These are phyloP conservation scores for Drosophila repletoides DNA, from an alignment of 1,140 invertebrate species.

Conservation along the genomic window DNA sequence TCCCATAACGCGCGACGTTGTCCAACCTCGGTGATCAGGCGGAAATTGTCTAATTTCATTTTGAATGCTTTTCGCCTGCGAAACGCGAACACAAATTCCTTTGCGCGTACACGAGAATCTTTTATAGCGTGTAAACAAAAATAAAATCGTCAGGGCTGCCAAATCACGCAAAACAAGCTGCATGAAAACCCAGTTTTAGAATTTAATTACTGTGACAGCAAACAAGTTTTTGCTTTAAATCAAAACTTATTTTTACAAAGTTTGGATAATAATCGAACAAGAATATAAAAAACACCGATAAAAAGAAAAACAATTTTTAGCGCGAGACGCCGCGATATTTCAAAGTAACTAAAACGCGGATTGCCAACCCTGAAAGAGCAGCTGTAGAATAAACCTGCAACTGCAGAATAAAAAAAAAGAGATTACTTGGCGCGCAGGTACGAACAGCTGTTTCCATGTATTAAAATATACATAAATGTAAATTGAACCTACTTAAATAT, in stretches of 20 bases:
- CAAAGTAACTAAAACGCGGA: background rate
- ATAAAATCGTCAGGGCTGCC: background rate
- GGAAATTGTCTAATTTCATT: slow-evolving; percentile 61
- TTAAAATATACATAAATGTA: too few species aligned
- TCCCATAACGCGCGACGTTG: slow-evolving; percentile 57
- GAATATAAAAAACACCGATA: background rate
- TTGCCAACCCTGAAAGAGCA: slow-evolving; percentile 13
- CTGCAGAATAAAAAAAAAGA: too few species aligned
- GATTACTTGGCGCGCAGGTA: too few species aligned
- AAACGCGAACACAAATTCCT: background rate
- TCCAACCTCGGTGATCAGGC: slow-evolving; percentile 48
- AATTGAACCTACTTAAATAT: too few species aligned
- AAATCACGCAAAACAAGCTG: background rate
- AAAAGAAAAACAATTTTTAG: background rate
- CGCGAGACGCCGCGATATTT: background rate
- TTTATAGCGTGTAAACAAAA: slow-evolving; percentile 50
- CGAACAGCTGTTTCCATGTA: too few species aligned
- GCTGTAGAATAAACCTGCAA: slow-evolving; percentile 18
- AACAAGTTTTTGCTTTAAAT: too few species aligned
- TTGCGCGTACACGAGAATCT: background rate
- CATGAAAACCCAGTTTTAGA: background rate
- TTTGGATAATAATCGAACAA: background rate
- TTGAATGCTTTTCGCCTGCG: background rate
- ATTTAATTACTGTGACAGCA: background rate
- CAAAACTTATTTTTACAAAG: background rate